Conservation (phyloP, 2,797 vertebrate species). For the Rhynchonycteris naso region DNA sequence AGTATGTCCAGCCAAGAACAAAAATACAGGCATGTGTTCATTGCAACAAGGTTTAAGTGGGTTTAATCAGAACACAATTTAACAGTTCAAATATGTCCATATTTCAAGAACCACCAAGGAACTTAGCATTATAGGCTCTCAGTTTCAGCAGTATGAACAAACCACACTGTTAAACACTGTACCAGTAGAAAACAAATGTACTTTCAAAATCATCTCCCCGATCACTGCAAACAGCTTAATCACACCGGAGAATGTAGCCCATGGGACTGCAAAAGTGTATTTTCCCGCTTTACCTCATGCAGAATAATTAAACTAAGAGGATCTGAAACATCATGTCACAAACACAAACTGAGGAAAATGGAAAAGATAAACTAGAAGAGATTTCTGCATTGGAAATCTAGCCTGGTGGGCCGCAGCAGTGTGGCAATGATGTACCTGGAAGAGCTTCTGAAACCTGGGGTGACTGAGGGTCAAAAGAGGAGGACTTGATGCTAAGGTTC, state of each 20-base stretch:
- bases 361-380: slow-evolving; percentile 24
- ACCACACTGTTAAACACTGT: slow-evolving; percentile 25
- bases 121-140: not conserved
- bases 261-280: not conserved
- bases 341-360: slow-evolving; percentile 55
- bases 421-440: not conserved
- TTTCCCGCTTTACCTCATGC: slow-evolving; percentile 48
- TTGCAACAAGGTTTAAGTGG: not conserved
- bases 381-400: slow-evolving; percentile 9
- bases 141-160: slow-evolving; percentile 44
- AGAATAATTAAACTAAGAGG: slow-evolving; percentile 58
- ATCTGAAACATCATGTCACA: slow-evolving; percentile 58
- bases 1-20: slow-evolving; percentile 52
- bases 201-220: slow-evolving; percentile 26
- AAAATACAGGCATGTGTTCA: not conserved
- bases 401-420: not conserved
- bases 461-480: not conserved
- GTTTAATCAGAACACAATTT: slow-evolving; percentile 37
- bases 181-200: not conserved
- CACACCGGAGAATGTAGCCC: slow-evolving; percentile 42
- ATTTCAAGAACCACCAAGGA: slow-evolving; percentile 47
- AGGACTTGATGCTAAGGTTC: not conserved
- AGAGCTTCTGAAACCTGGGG: not conserved
- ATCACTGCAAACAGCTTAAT: slow-evolving; percentile 36
- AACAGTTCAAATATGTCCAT: not conserved